Conservation (phyloP, 2,888 invertebrate species). For the Tryphoninae sp. region DNA sequence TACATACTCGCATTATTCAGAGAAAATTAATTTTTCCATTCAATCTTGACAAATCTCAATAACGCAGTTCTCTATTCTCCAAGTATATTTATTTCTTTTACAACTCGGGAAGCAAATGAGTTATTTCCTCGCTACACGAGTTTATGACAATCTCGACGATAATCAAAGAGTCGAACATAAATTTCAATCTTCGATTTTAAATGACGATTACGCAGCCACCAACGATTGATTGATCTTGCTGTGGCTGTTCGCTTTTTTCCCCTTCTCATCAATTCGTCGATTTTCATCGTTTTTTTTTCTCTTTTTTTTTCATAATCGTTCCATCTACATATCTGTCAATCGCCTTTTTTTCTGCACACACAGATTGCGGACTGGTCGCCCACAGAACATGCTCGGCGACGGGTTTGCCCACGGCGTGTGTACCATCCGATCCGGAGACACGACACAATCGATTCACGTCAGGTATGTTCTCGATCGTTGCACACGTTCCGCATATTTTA, state of each 20-base stretch:
- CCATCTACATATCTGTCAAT: conserved; percentile 20
- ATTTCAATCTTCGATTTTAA: conserved; percentile 32
- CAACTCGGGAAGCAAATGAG: neutral
- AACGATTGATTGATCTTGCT: conserved; percentile 41
- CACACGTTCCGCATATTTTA: conserved; percentile 29
- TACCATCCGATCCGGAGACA: conserved; percentile 78
- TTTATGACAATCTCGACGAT: conserved; percentile 35
- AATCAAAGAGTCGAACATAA: conserved; percentile 38
- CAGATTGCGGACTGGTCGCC: conserved; percentile 87
- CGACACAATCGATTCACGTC: conserved; percentile 77
- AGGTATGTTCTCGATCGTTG: conserved; percentile 70
- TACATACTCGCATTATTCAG: too few relatives aligned
- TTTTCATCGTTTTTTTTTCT: conserved; percentile 30
- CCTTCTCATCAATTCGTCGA: neutral
- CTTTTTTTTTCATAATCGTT: conserved; percentile 29
- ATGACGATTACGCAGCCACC: conserved; percentile 21
- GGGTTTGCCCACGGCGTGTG: conserved; percentile 84
- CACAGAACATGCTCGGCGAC: conserved; percentile 87
- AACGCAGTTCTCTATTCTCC: conserved; percentile 7
- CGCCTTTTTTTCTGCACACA: conserved; percentile 62
- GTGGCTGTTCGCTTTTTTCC: neutral
- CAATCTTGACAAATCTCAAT: too few relatives aligned
- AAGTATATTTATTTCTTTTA: neutral
- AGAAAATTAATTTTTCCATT: too few relatives aligned
- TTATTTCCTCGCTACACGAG: neutral